Conservation (phyloP, 2,113 vertebrate genomes). For the Prunella himalayana region DNA sequence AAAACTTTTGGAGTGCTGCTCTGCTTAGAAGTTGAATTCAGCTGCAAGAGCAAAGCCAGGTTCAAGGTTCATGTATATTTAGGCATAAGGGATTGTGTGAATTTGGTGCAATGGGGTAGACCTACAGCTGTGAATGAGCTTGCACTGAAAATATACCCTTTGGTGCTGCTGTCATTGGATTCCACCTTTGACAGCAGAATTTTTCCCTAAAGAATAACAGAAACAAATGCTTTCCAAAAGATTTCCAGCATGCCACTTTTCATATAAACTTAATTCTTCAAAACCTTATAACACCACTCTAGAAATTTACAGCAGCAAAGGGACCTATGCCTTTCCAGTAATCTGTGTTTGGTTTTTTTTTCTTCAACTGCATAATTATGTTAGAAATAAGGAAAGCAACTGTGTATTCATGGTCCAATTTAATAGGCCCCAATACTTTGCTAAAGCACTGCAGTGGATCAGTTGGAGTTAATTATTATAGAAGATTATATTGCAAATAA, state of each 20-base stretch:
- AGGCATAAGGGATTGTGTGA: not conserved
- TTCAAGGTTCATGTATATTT: not conserved
- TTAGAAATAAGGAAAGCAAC: constrained; percentile 66
- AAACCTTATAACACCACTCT: not conserved
- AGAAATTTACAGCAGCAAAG: constrained; percentile 57
- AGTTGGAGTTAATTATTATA: constrained; percentile 74
- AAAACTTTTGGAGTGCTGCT: not conserved
- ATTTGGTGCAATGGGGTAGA: not conserved
- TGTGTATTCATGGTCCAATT: constrained; percentile 61
- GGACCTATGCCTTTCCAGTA: constrained; percentile 52
- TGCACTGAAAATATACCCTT: not conserved
- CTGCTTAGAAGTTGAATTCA: not conserved
- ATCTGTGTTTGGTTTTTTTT: not conserved
- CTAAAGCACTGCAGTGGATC: constrained; percentile 71
- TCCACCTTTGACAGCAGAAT: constrained; percentile 40
- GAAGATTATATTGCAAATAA: constrained; percentile 69
- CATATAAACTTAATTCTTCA: constrained; percentile 54
- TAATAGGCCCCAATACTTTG: constrained; percentile 66
- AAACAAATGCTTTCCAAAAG: constrained; percentile 7
- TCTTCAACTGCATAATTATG: constrained; percentile 46
- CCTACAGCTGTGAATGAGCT: not conserved
- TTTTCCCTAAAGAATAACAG: constrained; percentile 36
- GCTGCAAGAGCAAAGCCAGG: not conserved
- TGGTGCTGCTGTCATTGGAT: constrained; percentile 2
- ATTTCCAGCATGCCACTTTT: constrained; percentile 26